Base-by-base conservation (phyloP, 2,888 invertebrate species). In the Tenthredo distinguenda region DNA sequence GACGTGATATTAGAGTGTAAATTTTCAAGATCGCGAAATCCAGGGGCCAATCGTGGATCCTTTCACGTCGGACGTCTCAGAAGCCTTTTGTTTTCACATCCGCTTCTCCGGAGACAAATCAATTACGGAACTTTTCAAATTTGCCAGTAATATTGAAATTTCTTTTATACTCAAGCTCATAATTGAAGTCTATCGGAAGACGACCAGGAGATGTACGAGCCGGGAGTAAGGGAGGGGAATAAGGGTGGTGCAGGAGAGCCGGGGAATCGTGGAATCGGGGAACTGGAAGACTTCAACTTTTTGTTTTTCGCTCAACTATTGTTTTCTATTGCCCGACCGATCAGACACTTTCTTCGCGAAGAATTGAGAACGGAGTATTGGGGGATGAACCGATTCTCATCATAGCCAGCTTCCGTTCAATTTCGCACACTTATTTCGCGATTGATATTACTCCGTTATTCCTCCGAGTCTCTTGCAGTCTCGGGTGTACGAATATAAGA, bases 91-190 rank as follows among this genome's bases (percentile, higher is more conserved):
- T 83, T 83, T 83, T 83, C 82, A 47, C 82, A 62, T 68, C 47
- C 65, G 82, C 43, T 68, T 83, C 68, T 83, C 47, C 82, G 47
- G 82, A 83, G 90, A 92, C 90, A 91, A 92, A 92, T 93, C 92
- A 92, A 93, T 93, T 92, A 93, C 91, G 90, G 91, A 93, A 93
- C 92, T 93, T 93, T 93, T 93, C 93, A 92, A 93, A 93, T 93
- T 93, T 92, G 92, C 92, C 93, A 92, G 92, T 92, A 92, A 93
- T 93, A 93, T 93, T 93, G 93, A 93, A 93, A 93, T 93, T 93
- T 92, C 93, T 93, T 92, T 92, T 91, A 92, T 92, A 89, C 91
- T 87, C 87, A 85, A 91, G 91, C 91, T 93, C 92, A 91, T 93
- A 92, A 92, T 93, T 92, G 92, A 93, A 93, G 91, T 92, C 92